Base-by-base conservation (phyloP, 2,888 invertebrate species). In the Cybosia mesomella region DNA sequence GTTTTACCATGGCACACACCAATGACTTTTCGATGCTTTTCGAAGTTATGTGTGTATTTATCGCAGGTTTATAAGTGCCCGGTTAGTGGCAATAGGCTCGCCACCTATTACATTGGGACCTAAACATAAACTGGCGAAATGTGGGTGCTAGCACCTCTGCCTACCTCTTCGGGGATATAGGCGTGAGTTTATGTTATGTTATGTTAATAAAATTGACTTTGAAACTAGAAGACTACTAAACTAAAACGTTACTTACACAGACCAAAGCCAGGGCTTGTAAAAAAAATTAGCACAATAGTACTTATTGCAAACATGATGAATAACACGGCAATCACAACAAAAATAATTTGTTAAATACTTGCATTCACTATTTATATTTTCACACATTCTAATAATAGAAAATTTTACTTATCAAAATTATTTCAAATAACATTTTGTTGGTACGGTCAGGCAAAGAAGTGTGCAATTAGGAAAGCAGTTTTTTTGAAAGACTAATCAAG, bases 181-280 rank as follows among this genome's bases (percentile, higher is more conserved):
- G n/a, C n/a, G n/a, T n/a, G n/a, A n/a, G n/a, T n/a, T n/a, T n/a
- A n/a, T n/a, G n/a, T n/a, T n/a, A n/a, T n/a, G n/a, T n/a, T n/a
- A n/a, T n/a, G n/a, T n/a, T n/a, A 28, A 4, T 28, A 28, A 28
- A 28, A 28, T 28, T 28, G 5, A 28, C 28, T 49, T n/a, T 18
- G 15, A 49, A 22, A 54, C n/a, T 9, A 54, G n/a, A n/a, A n/a
- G n/a, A n/a, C n/a, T n/a, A n/a, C 54, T 5, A 22, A 34, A 28
- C 10, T 13, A 34, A 63, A n/a, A 2, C 1, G 4, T 22, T 55
- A 63, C 63, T 63, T 54, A 63, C 63, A 22, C 24, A 55, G 22
- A 55, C 63, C 22, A 39, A 54, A 39, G 21, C 54, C 22, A 11
- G 36, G 54, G 34, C 24, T 63, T 36, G 54, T n/a, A 55, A 63